Conservation (phyloP, 2,797 vertebrate genomes). For the Pipistrellus nathusii region DNA sequence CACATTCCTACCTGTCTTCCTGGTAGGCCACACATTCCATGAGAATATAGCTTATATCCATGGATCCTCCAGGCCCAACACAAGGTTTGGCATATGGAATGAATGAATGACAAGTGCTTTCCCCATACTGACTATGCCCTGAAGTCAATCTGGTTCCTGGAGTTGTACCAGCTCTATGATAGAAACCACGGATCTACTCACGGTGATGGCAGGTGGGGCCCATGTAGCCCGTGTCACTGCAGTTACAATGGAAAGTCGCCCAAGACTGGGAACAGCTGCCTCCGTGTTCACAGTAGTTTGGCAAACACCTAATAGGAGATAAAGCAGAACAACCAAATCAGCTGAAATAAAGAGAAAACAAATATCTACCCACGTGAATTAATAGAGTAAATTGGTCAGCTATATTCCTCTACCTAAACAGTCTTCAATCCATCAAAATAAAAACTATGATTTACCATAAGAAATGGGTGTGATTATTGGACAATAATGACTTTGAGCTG, state of each 20-base stretch:
- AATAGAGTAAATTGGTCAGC: neutral
- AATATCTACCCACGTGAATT: neutral
- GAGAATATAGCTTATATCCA: neutral
- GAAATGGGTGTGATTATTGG: neutral
- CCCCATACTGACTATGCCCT: accelerated
- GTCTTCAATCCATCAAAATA: neutral
- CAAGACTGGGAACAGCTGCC: conserved; percentile 96
- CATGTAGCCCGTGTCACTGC: conserved; percentile 92
- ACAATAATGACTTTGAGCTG: neutral
- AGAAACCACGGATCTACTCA: conserved; percentile 86
- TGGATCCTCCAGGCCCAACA: neutral
- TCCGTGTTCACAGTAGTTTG: conserved; percentile 96
- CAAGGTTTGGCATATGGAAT: neutral
- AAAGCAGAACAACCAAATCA: neutral
- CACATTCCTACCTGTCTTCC: neutral
- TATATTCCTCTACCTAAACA: neutral
- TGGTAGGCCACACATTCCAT: neutral
- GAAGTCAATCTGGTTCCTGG: neutral
- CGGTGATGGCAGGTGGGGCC: conserved; percentile 97
- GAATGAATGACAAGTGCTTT: neutral
- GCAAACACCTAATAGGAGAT: conserved; percentile 92
- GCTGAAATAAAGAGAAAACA: neutral
- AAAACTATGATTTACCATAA: neutral
- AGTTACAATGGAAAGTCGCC: conserved; percentile 95
- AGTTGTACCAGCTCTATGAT: neutral